phyloP scores from a whole-genome alignment of 2,113 vertebrate genomes.

The Dipodomys stephensi region DNA sequence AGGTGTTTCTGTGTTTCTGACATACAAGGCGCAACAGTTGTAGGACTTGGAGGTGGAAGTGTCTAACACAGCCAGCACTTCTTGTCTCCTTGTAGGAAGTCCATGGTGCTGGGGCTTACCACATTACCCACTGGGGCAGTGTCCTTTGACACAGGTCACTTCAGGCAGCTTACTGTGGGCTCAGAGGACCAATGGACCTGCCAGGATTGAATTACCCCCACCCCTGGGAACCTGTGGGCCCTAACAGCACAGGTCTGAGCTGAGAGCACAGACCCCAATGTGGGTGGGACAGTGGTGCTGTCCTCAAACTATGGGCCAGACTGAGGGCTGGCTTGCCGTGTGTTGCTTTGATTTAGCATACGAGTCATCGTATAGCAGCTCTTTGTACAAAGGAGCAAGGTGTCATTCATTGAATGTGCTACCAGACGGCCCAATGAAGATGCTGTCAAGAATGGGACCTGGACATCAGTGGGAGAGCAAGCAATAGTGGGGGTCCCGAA shows the following conservation, averaged over 20 bases:
- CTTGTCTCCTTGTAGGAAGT: no score
- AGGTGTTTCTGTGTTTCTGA: accelerated
- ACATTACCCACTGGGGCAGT: no score
- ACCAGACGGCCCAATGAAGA: accelerated
- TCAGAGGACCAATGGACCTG: not conserved
- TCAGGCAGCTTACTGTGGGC: accelerated
- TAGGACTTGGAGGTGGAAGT: not conserved
- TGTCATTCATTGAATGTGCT: accelerated
- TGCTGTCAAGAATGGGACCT: accelerated
- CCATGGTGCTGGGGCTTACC: accelerated
- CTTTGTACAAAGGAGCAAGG: not conserved
- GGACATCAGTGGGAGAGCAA: not conserved
- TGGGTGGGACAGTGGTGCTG: not conserved
- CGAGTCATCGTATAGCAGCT: accelerated
- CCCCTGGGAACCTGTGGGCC: accelerated
- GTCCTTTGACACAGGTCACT: no score
- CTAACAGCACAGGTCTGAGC: not conserved
- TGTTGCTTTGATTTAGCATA: not conserved
- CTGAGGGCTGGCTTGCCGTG: not conserved
- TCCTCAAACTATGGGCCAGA: not conserved
- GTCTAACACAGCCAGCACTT: no score
- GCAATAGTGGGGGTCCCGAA: accelerated
- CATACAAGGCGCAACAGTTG: not conserved
- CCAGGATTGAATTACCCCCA: not conserved
- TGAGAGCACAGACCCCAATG: not conserved